Evolutionary conservation across 53 echinoderm and acorn worm genomes (phyloP).

Genomic region (Echinarachnius parma): DNA sequence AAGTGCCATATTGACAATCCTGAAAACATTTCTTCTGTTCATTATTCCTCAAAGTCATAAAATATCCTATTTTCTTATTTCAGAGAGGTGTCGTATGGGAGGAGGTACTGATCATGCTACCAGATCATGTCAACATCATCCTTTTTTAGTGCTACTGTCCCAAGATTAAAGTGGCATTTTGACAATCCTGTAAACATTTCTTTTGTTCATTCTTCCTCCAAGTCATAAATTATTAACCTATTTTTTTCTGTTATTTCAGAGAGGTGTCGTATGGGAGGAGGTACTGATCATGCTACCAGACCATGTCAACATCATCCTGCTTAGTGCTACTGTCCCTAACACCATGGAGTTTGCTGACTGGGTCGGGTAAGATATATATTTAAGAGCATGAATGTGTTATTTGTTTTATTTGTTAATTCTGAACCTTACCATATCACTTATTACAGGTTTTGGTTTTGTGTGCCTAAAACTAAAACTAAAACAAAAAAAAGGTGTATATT

Average conservation of each 20-base stretch:
- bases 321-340: slow-evolving; percentile 98
- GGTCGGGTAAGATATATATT: slow-evolving; percentile 80
- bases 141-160: background rate
- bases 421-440: no score
- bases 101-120: no score
- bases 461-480: no score
- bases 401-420: no score
- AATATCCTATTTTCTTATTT: no score
- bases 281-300: slow-evolving; percentile 96
- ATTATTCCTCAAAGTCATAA: no score
- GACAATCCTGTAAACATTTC: background rate
- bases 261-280: slow-evolving; percentile 99
- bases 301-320: slow-evolving; percentile 88
- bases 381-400: no score
- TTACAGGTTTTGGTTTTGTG: no score
- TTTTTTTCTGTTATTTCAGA: slow-evolving; percentile 30
- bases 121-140: slow-evolving; percentile 42
- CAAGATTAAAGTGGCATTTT: background rate
- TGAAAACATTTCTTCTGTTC: no score
- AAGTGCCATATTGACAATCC: no score
- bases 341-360: slow-evolving; percentile 99
- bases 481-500: no score
- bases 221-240: background rate
- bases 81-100: no score
- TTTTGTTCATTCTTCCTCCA: background rate